These are phyloP conservation scores for Camelus dromedarius DNA, from an alignment of 2,113 vertebrate genomes.

Conservation along the genomic window DNA sequence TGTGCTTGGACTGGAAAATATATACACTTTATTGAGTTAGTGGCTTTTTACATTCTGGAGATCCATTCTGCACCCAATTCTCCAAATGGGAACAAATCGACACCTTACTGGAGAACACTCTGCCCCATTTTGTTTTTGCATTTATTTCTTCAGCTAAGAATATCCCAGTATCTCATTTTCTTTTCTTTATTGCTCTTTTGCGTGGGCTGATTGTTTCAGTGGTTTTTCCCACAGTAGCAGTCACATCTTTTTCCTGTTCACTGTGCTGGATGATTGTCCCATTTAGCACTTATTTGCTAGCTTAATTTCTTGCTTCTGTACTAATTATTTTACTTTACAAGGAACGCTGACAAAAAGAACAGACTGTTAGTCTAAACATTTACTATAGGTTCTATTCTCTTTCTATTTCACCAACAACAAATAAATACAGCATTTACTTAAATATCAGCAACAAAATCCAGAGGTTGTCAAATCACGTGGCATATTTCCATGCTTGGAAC, in stretches of 20 bases:
- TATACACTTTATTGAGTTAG: conserved; percentile 44
- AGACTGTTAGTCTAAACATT: conserved; percentile 52
- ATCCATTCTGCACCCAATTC: background rate
- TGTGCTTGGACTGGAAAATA: background rate
- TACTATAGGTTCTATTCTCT: background rate
- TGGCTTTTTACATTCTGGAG: conserved; percentile 5
- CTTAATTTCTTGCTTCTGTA: conserved; percentile 65
- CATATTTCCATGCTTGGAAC: background rate
- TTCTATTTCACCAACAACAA: conserved; percentile 52
- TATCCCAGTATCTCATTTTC: conserved; percentile 48
- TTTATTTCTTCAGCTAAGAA: conserved; percentile 55
- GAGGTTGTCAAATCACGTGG: background rate
- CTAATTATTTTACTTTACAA: conserved; percentile 82
- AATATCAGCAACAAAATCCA: conserved; percentile 12
- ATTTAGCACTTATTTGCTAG: conserved; percentile 72
- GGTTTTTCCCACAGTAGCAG: conserved; percentile 62
- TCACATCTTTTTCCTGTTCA: conserved; percentile 75
- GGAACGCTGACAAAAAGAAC: conserved; percentile 61
- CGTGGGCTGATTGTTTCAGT: conserved; percentile 46
- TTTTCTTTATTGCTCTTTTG: conserved; percentile 40
- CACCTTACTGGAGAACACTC: background rate
- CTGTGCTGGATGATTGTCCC: conserved; percentile 75
- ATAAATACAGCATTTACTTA: conserved; percentile 9
- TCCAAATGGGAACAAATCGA: background rate
- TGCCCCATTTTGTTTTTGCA: background rate